A percentile compares a stretch with the other conserved stretches of the same genome.
phyloP scores from a whole-genome alignment of 2,113 vertebrate genomes.

The Phainopepla nitens region DNA sequence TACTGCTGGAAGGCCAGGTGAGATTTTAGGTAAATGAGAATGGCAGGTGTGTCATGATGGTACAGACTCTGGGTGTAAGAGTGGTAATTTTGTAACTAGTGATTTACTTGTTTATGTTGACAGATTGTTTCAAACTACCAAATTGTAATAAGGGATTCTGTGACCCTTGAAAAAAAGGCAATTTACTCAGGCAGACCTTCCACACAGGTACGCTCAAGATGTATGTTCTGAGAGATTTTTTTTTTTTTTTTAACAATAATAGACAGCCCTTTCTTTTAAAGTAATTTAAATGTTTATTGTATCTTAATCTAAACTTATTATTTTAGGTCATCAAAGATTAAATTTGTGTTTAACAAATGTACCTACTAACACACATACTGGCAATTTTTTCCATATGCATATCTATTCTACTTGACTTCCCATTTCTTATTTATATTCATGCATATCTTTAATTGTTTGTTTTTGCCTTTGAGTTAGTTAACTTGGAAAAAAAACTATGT shows the following conservation, averaged over 20 bases:
- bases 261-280: neutral
- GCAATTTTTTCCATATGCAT: neutral
- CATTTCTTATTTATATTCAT: neutral
- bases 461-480: neutral
- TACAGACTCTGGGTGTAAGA: neutral
- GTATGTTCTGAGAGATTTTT: accelerated
- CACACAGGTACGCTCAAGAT: neutral
- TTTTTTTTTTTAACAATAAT: neutral
- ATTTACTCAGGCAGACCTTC: neutral
- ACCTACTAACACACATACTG: neutral
- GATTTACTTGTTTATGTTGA: neutral
- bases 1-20: neutral
- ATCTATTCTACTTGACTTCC: neutral
- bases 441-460: neutral
- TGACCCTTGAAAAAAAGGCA: neutral
- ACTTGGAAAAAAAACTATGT: neutral
- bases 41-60: neutral
- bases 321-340: neutral
- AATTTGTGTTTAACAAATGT: neutral
- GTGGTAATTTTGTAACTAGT: neutral
- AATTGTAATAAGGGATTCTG: neutral
- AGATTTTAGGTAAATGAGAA: neutral
- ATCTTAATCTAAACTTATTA: no score
- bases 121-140: neutral
- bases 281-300: neutral